phyloP scores from a whole-genome alignment of 1,140 invertebrate genomes.

The Drosophila guanche region DNA sequence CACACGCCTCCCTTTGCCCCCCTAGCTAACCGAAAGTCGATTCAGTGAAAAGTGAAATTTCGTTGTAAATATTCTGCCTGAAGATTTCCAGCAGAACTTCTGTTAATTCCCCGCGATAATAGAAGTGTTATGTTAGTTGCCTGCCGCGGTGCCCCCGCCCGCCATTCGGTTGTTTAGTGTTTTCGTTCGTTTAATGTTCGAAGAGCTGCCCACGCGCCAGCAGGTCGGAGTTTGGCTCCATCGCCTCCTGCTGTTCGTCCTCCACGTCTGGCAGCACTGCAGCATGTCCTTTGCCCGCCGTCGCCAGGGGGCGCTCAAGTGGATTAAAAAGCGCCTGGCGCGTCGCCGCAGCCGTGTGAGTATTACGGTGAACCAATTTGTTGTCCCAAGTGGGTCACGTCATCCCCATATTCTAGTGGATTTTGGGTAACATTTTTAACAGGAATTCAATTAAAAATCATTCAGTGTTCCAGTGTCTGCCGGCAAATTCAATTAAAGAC shows the following conservation, averaged over 20 bases:
- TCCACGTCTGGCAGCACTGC: slow-evolving; percentile 56
- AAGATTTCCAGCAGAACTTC: slow-evolving; percentile 4
- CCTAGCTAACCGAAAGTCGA: not conserved
- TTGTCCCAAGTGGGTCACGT: slow-evolving; percentile 50
- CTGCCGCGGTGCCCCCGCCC: slow-evolving; percentile 15
- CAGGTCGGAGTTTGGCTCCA: slow-evolving; percentile 69
- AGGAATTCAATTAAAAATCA: slow-evolving; percentile 58
- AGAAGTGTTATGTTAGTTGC: slow-evolving; percentile 49
- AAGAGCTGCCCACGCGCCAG: slow-evolving; percentile 52
- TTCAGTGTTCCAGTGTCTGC: slow-evolving; percentile 11
- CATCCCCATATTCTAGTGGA: slow-evolving; percentile 32
- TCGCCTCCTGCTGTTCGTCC: slow-evolving; percentile 55
- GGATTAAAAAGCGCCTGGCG: slow-evolving; percentile 68
- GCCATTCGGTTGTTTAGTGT: slow-evolving; percentile 7
- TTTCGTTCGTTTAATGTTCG: slow-evolving; percentile 53
- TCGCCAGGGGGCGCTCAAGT: slow-evolving; percentile 67
- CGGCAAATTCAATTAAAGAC: slow-evolving; percentile 68
- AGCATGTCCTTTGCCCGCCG: slow-evolving; percentile 67
- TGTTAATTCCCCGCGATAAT: not conserved
- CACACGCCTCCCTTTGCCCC: slow-evolving; percentile 2
- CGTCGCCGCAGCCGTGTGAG: slow-evolving; percentile 54
- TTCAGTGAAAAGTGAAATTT: slow-evolving; percentile 48
- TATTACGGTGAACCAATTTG: slow-evolving; percentile 12
- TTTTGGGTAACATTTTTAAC: slow-evolving; percentile 41
- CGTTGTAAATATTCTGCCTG: not conserved